These are phyloP conservation scores for Pseudotriccus pelzelni DNA, from an alignment of 2,797 vertebrate species.

Conservation along the genomic window DNA sequence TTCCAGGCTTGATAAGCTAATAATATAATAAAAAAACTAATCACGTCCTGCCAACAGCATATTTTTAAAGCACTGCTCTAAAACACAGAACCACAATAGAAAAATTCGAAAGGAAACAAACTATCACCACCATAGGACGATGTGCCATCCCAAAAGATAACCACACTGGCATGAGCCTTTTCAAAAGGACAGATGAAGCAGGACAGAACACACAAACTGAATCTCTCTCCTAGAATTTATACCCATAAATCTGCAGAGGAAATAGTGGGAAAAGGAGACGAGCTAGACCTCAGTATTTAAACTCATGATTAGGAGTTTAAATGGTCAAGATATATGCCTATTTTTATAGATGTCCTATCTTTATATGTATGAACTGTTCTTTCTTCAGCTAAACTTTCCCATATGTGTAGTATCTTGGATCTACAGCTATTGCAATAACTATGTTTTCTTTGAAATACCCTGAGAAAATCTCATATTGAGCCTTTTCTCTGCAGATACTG, in stretches of 20 bases:
- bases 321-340: background rate
- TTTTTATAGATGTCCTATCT: constrained; percentile 40
- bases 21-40: background rate
- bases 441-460: background rate
- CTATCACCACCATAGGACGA: background rate
- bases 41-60: background rate
- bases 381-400: constrained; percentile 43
- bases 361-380: background rate
- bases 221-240: background rate
- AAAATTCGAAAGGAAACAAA: constrained; percentile 2
- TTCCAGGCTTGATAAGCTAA: background rate
- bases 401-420: constrained; percentile 15
- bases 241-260: background rate
- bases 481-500: background rate
- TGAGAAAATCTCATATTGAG: background rate
- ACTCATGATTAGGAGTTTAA: background rate
- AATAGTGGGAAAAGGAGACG: constrained; percentile 13
- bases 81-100: background rate
- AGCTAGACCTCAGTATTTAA: background rate
- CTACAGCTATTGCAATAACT: background rate
- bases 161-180: background rate
- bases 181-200: background rate
- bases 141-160: background rate
- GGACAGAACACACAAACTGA: background rate
- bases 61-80: background rate